phyloP scores from a whole-genome alignment of 2,113 vertebrate species.

The Corythornis vintsioides region DNA sequence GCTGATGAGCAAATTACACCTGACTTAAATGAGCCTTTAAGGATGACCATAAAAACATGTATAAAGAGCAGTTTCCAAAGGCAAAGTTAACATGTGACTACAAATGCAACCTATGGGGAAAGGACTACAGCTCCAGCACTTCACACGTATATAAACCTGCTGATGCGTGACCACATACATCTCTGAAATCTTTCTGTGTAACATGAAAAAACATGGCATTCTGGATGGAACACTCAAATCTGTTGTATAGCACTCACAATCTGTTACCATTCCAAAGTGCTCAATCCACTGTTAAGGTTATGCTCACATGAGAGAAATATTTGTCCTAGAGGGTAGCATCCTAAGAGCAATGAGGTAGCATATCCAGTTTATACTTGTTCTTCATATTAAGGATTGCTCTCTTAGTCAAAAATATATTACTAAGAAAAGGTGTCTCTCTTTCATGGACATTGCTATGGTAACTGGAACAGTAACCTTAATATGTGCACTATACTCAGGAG shows the following conservation, averaged over 20 bases:
- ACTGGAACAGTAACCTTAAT: not conserved
- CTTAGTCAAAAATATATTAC: not conserved
- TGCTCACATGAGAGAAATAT: not conserved
- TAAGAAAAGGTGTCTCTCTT: not conserved
- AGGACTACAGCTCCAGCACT: not conserved
- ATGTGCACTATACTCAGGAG: not conserved
- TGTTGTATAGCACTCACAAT: fast-evolving
- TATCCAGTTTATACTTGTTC: not conserved
- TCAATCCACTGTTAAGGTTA: not conserved
- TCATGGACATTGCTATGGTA: not conserved
- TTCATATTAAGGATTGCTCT: not conserved
- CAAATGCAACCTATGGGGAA: not conserved
- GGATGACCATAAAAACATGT: not conserved
- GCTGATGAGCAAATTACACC: not conserved
- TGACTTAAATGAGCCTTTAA: not conserved
- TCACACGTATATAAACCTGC: not conserved
- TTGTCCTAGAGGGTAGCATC: not conserved
- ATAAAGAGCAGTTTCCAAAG: not conserved
- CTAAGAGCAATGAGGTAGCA: not conserved
- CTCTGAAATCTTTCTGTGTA: not conserved
- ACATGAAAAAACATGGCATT: not conserved
- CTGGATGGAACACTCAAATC: not conserved
- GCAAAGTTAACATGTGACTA: not conserved
- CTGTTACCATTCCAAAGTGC: not conserved
- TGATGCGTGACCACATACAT: not conserved